Evolutionary conservation across 2,797 vertebrate species (phyloP), one percentile per base, ranked within the genome.

Genomic region (Phalanger gymnotis): DNA sequence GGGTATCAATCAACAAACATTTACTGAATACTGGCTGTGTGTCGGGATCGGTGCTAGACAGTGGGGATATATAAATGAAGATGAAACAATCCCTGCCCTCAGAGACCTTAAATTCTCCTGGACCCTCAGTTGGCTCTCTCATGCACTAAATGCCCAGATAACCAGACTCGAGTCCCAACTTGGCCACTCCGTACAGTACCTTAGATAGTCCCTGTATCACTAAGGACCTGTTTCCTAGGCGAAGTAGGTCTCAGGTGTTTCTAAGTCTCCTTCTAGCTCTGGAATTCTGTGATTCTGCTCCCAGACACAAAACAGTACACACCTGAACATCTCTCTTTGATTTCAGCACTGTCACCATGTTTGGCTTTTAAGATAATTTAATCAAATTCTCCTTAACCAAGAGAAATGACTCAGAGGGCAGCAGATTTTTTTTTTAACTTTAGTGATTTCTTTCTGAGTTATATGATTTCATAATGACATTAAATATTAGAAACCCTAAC

Each of bases 401-500:
- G 89, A 95, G 31, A 90, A 97, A 92, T 53, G 97, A 95, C 98
- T 97, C 95, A 54, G 92, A 92, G 54, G 81, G 96, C 94, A 96
- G 94, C 56, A 19, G 54, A 34, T 25, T 95, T 97, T 96, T 97
- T 57, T 97, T 96, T 66, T 25, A 28, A 47, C 25, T 81, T 34
- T 53, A 30, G 40, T 47, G 95, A 97, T 98, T 98, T 98, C 98
- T 98, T 98, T 94, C 95, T 81, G 98, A 98, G 98, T 98, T 98
- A 98, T 98, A 98, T 99, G 98, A 98, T 98, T 98, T 98, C 98
- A 98, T 99, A 99, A 98, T 98, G 98, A 98, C 99, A 99, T 99
- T 99, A 99, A 99, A 99, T 99, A 99, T 99, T 99, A 99, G 99
- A 99, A 99, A 99, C 99, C 98, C 99, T 99, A 99, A 99, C 99